A percentile compares a stretch with the other conserved stretches of the same genome.
phyloP scores from a whole-genome alignment of 1,140 invertebrate species.

The Wiebesia pumilae region DNA sequence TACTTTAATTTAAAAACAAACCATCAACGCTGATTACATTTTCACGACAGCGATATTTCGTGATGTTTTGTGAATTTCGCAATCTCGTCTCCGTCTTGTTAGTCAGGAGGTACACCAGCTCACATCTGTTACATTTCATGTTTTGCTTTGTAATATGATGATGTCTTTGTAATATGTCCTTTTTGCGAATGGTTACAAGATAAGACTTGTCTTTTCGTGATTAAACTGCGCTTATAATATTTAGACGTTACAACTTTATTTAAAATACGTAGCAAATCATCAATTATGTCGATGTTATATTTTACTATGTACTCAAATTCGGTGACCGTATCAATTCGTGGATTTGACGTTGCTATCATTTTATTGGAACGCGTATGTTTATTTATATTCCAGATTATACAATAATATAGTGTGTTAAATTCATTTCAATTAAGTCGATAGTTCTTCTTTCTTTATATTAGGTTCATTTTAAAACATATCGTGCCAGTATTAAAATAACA shows the following conservation, averaged over 20 bases:
- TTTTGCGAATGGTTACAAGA: not conserved
- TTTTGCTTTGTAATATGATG: slow-evolving; percentile 39
- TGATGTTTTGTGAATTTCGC: slow-evolving; percentile 31
- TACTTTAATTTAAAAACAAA: slow-evolving; percentile 12
- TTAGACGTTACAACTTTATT: not conserved
- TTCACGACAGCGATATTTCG: not conserved
- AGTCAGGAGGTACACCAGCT: not conserved
- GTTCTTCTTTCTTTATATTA: too few species aligned
- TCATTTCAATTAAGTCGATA: not conserved
- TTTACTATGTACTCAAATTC: not conserved
- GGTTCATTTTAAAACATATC: too few species aligned
- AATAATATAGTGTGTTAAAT: not conserved
- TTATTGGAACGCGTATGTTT: not conserved
- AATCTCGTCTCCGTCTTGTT: slow-evolving; percentile 2
- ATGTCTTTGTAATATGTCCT: not conserved
- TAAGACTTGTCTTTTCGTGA: not conserved
- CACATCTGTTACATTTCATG: slow-evolving; percentile 6
- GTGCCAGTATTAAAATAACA: too few species aligned
- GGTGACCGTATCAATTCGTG: not conserved
- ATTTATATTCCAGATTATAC: not conserved
- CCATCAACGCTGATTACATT: slow-evolving; percentile 22
- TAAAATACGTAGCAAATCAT: not conserved
- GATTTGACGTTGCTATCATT: not conserved
- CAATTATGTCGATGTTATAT: not conserved
- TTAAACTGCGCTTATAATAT: not conserved